A percentile compares a stretch with the other conserved stretches of the same genome.
phyloP scores from a whole-genome alignment of 2,888 invertebrate genomes.

The Acronicta leporina region DNA sequence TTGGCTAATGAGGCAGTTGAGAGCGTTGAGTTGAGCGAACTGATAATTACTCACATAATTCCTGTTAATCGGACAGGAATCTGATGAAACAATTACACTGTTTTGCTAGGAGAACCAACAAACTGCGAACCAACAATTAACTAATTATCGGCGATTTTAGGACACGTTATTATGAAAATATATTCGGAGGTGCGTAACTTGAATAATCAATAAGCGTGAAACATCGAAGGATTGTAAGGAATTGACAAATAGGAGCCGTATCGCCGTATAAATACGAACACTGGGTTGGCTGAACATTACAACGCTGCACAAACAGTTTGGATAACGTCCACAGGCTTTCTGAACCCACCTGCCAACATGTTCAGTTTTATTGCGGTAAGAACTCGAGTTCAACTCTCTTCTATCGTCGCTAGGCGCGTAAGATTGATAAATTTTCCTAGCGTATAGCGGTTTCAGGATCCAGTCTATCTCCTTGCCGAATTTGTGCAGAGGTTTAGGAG shows the following conservation, averaged over 20 bases:
- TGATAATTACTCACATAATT: constrained; percentile 51
- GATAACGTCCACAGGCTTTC: constrained; percentile 52
- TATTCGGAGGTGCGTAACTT: constrained; percentile 61
- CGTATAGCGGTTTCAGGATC: too few relatives aligned
- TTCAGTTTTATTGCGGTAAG: constrained; percentile 79
- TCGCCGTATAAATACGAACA: constrained; percentile 74
- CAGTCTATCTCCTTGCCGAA: too few relatives aligned
- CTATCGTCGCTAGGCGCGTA: background rate
- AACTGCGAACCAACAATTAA: constrained; percentile 56
- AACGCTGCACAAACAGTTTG: constrained; percentile 54
- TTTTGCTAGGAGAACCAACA: constrained; percentile 58
- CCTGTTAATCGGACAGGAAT: constrained; percentile 60
- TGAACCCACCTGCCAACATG: constrained; percentile 66
- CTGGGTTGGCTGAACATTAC: constrained; percentile 50
- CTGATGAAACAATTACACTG: constrained; percentile 67
- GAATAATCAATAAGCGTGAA: constrained; percentile 83
- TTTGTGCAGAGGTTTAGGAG: too few relatives aligned
- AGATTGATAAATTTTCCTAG: too few relatives aligned
- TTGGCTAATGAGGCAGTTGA: too few relatives aligned
- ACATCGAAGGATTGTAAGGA: constrained; percentile 71
- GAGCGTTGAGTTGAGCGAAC: too few relatives aligned
- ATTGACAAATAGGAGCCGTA: constrained; percentile 71
- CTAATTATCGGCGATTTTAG: constrained; percentile 66
- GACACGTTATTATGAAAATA: constrained; percentile 78
- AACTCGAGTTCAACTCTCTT: constrained; percentile 6